A percentile compares a stretch with the other conserved stretches of the same genome.
phyloP scores from a whole-genome alignment of 2,888 invertebrate species.

The Priocnemis perturbator region DNA sequence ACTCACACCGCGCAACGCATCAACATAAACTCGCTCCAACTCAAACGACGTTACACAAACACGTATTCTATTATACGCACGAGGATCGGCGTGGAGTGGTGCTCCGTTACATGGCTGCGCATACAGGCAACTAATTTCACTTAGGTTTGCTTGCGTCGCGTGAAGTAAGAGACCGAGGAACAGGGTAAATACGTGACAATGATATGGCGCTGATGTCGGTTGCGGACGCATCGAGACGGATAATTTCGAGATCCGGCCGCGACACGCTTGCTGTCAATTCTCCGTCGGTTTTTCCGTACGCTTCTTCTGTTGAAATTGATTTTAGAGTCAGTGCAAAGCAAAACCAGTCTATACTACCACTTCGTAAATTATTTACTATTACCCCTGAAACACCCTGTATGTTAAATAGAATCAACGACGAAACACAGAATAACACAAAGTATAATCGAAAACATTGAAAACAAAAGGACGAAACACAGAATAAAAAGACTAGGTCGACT shows the following conservation, averaged over 20 bases:
- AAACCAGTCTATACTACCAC: too few relatives aligned
- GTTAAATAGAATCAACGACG: too few relatives aligned
- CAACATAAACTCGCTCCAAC: not conserved
- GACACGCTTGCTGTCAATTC: too few relatives aligned
- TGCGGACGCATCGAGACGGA: conserved; percentile 29
- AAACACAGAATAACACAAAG: too few relatives aligned
- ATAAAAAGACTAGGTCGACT: not conserved
- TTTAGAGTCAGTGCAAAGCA: too few relatives aligned
- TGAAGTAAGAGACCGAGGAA: conserved; percentile 6
- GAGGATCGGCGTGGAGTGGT: not conserved
- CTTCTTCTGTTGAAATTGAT: too few relatives aligned
- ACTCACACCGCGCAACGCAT: not conserved
- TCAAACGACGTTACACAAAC: not conserved
- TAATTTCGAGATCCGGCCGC: not conserved
- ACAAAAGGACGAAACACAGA: not conserved
- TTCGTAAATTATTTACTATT: too few relatives aligned
- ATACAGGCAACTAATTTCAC: not conserved
- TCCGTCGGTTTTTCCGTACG: too few relatives aligned
- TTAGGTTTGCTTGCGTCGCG: conserved; percentile 45
- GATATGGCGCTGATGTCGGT: conserved; percentile 35
- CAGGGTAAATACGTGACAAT: conserved; percentile 43
- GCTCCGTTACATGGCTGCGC: too few relatives aligned
- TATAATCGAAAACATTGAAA: too few relatives aligned
- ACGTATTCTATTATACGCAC: not conserved
- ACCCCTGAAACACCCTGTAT: too few relatives aligned